Percentiles rank a stretch among this genome's conserved stretches.
Evolutionary conservation across 2,797 vertebrate species (phyloP).

Genomic region (Chromis chromis): DNA sequence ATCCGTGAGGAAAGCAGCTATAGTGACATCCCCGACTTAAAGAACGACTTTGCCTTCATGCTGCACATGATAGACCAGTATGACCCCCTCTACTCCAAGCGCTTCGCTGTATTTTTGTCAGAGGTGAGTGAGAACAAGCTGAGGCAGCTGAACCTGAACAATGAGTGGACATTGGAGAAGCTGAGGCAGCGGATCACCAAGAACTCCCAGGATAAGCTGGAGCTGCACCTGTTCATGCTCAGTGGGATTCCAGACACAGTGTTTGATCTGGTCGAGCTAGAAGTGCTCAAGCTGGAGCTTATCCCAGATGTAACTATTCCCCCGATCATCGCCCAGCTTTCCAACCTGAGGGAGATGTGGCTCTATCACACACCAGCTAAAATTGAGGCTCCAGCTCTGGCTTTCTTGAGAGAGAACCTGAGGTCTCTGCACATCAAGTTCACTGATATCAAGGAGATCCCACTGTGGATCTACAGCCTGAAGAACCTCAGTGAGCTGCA

Average conservation of each 20-base stretch:
- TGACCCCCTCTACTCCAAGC: slow-evolving; percentile 97
- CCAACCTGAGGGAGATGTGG: slow-evolving; percentile 94
- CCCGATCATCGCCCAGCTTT: slow-evolving; percentile 96
- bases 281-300: slow-evolving; percentile 97
- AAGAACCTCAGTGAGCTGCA: slow-evolving; percentile 96
- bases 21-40: slow-evolving; percentile 97
- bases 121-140: slow-evolving; percentile 99
- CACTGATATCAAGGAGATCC: slow-evolving; percentile 99
- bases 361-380: slow-evolving; percentile 97
- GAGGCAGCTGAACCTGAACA: slow-evolving; percentile 97
- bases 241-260: slow-evolving; percentile 97
- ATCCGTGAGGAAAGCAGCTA: slow-evolving; percentile 98
- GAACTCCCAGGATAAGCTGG: slow-evolving; percentile 96
- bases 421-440: slow-evolving; percentile 98
- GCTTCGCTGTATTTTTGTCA: slow-evolving; percentile 96
- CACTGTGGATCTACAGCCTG: slow-evolving; percentile 98
- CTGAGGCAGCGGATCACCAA: slow-evolving; percentile 95
- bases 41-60: slow-evolving; percentile 99
- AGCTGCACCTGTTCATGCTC: slow-evolving; percentile 98
- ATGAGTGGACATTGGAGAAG: slow-evolving; percentile 98
- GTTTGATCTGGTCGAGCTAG: slow-evolving; percentile 95
- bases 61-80: slow-evolving; percentile 98
- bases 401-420: slow-evolving; percentile 94
- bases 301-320: slow-evolving; percentile 98
- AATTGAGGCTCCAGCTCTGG: slow-evolving; percentile 97